Evolutionary conservation across 2,113 vertebrate species (phyloP), one percentile per base, ranked within the genome.

Genomic region (Lampris megalopsis): DNA sequence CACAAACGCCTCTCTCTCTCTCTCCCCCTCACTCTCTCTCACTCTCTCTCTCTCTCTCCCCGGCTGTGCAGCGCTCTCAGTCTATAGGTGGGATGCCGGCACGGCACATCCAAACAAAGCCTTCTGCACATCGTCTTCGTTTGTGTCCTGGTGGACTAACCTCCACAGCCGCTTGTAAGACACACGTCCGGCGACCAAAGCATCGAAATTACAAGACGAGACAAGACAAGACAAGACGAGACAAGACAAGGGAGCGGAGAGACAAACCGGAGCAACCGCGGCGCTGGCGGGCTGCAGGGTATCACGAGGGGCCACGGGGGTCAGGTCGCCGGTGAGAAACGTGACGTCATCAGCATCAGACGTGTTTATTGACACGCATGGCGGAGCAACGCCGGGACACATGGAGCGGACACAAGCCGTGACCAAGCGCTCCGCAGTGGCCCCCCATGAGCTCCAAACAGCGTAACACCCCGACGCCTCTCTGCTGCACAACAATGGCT

Each of bases 271-370:
- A 36, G 69, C 68, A 64, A 62, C 66, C 79, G 11, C 24, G 24
- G 24, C 24, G 24, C 24, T 24, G 24, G 24, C 24, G 24, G 24
- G 24, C 24, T 24, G 24, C 24, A 24, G 24, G 24, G 84, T 85
- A 82, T 80, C 80, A 81, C 81, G 42, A 65, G 73, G 68, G 73
- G 89, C 81, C 83, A 89, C 85, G 79, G 61, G 86, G 93, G 91
- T 93, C 94, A 94, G 68, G 66, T 81, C 79, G 87, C 86, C 86
- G 74, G 84, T 76, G 82, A 81, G 66, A 85, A 78, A 85, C 82
- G 86, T 88, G 84, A 87, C 85, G 90, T 91, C 86, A 91, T 78
- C 86, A 82, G 73, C 82, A 94, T 91, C 91, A 92, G 84, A 75
- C 88, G 90, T 70, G 87, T 83, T 90, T 83, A 90, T 76, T 91